Evolutionary conservation across 2,888 invertebrate genomes (phyloP).

Genomic region (Pomacea canaliculata): DNA sequence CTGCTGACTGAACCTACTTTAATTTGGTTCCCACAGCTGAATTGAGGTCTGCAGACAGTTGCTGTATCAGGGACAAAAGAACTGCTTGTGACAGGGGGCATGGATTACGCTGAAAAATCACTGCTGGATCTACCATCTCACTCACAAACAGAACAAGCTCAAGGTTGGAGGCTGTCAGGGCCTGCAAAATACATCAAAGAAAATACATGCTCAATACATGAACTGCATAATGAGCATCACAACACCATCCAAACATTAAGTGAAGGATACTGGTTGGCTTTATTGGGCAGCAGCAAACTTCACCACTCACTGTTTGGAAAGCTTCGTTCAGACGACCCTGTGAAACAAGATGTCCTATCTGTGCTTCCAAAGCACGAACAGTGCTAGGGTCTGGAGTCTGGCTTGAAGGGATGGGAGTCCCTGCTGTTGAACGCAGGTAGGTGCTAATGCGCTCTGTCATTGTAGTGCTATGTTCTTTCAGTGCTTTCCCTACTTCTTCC

Average conservation of each 20-base stretch:
- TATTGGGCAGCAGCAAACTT: neutral
- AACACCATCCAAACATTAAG: no score
- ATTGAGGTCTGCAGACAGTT: constrained; percentile 89
- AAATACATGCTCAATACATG: neutral
- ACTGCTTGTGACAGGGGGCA: constrained; percentile 89
- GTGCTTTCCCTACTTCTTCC: constrained; percentile 62
- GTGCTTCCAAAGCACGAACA: constrained; percentile 35
- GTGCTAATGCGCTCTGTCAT: constrained; percentile 75
- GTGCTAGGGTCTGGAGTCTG: constrained; percentile 59
- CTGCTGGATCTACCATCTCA: constrained; percentile 83
- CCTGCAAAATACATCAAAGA: constrained; percentile 74
- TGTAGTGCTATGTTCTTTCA: constrained; percentile 75
- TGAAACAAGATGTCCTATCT: constrained; percentile 17
- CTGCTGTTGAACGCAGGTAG: constrained; percentile 79
- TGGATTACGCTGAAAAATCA: constrained; percentile 79
- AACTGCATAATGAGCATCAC: no score
- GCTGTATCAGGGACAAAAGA: constrained; percentile 92
- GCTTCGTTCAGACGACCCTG: constrained; percentile 34
- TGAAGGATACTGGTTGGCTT: no score
- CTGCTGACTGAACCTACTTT: constrained; percentile 73
- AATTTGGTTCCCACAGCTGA: constrained; percentile 86
- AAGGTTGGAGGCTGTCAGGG: constrained; percentile 89
- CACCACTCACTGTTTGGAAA: constrained; percentile 39
- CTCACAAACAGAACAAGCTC: constrained; percentile 88
- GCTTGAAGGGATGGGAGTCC: constrained; percentile 79